phyloP scores from a whole-genome alignment of 2,888 invertebrate genomes.

The Didymodactylos carnosus region DNA sequence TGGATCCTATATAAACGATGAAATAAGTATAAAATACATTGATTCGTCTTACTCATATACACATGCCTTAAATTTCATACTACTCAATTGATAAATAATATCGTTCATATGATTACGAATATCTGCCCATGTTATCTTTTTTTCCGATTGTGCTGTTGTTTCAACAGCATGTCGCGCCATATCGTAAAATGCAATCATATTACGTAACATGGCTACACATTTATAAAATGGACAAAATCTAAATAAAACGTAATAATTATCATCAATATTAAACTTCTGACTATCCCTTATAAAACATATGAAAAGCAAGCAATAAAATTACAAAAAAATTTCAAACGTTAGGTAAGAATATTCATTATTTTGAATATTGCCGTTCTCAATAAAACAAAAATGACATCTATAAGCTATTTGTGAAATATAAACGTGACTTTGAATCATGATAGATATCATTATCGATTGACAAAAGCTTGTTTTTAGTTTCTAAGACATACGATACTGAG shows the following conservation, averaged over 20 bases:
- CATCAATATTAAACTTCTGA: too few species aligned
- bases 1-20: conserved; percentile 46
- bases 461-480: not conserved
- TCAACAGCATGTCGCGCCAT: conserved; percentile 92
- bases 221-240: conserved; percentile 99
- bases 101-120: conserved; percentile 88
- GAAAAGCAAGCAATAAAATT: not conserved
- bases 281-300: too few species aligned
- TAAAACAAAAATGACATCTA: too few species aligned
- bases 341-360: too few species aligned
- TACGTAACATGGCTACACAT: conserved; percentile 91
- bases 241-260: conserved; percentile 7
- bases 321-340: too few species aligned
- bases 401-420: too few species aligned
- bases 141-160: conserved; percentile 90
- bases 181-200: conserved; percentile 95
- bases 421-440: too few species aligned
- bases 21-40: not conserved
- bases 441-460: not conserved
- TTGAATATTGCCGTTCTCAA: too few species aligned
- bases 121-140: conserved; percentile 92
- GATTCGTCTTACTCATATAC: not conserved
- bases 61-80: conserved; percentile 43
- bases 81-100: conserved; percentile 66
- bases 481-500: too few species aligned